Base-by-base conservation (phyloP, 2,113 vertebrate genomes). In the Callionymus lyra region DNA sequence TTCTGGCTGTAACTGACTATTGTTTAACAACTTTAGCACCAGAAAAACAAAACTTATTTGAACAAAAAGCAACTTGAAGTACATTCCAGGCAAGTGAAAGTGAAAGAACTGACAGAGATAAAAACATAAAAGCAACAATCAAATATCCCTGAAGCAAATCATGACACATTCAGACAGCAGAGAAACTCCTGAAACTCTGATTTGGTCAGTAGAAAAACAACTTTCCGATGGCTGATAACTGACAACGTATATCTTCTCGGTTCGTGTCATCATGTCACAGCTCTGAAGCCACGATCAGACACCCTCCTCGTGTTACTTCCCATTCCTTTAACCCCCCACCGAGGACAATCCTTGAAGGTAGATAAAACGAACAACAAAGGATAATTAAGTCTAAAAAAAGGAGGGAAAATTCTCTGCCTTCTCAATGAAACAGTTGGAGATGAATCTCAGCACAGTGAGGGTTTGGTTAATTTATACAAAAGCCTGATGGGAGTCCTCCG, bases 301-400 rank as follows among this genome's bases (percentile, higher is more conserved):
- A 38, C 65, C 72, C 72, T 68, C 59, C 75, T 70, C 16, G 75
- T 80, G 81, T 60, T 75, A 81, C 81, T 83, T 84, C 81, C 77
- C 72, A 59, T 84, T 84, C 80, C 79, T 79, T 85, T 84, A 85
- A 65, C 79, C 81, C 82, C 74, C 80, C 48, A 69, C 75, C 36
- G 80, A 74, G 76, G 64, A 79, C 77, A 80, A 82, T 86, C 81
- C 78, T 83, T 76, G 79, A 84, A 85, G 82, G 80, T 79, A 82
- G 79, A 81, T 76, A 81, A 82, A 82, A 81, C 76, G 75, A 79
- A 77, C 79, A 77, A 82, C 79, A 81, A 80, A 82, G 77, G 81
- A 84, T 84, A 86, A 86, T 86, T 84, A 84, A 80, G 84, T 80
- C 79, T 77, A 72, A 74, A 78, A 78, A 78, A 74, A 77, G 73